Evolutionary conservation across 2,888 invertebrate species (phyloP), one percentile per base, ranked within the genome.

Genomic region (Leptopilina drosophilae): DNA sequence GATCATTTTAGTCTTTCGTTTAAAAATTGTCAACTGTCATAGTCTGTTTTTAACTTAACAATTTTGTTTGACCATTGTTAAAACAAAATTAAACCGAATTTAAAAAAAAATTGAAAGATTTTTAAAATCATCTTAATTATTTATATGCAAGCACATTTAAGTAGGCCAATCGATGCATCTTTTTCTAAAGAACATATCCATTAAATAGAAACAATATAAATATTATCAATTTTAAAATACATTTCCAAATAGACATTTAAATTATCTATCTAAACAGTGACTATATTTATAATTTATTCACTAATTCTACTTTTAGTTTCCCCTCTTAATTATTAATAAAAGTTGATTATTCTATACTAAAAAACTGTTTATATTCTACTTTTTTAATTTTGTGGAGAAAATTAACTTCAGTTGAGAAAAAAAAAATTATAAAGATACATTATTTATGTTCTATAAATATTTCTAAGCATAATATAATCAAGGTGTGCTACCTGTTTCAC

Each of bases 381-480:
- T 49, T 9, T 49, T 49, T 9, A 49, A 49, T 11, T 49, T 49
- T 49, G 4, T 49, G 11, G 11, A 49, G 49, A 49, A 42, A 42
- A 42, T 42, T 42, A 42, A 42, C 42, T n/a, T 59, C 15, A 56
- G 7, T 59, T 59, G 7, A 33, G 33, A 33, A 59, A 59, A 14
- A 15, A 20, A 8, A 15, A 62, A 62, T 62, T 20, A 62, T 62
- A 62, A 62, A 7, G 42, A 42, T 8, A 8, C 42, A 42, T 62
- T 62, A 62, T 20, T 59, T 62, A 62, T 62, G 59, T 62, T 62
- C 62, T 62, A 62, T 62, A 62, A 62, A 62, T 62, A 62, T 62
- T 62, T 62, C 15, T 62, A 62, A 62, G 15, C 20, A 8, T 62
- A 62, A 8, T 62, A 62, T 20, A 62, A 20, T 62, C 62, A 62